Evolutionary conservation across 2,797 vertebrate species (phyloP), one percentile per base, ranked within the genome.

Genomic region (Malurus leucopterus): DNA sequence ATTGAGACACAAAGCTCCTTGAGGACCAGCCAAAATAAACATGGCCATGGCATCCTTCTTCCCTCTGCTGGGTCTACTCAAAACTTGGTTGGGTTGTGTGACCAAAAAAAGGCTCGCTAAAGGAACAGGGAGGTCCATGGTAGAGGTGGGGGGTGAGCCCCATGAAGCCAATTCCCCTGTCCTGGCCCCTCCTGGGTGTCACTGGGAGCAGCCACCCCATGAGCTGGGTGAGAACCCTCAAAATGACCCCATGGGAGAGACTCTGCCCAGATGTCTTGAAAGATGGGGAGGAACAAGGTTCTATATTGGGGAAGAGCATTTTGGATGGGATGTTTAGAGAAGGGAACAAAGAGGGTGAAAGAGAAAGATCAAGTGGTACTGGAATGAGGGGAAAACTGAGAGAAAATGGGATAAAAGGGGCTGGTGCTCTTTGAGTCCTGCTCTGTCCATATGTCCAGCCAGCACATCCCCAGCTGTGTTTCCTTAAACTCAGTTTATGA

Each of bases 141-240:
- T 1, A 9, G 11, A 13, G 4, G 9, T 4, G 2, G 9, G 5
- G 4, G 0, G 9, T 2, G 8, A 64, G 13, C 3, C 7, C 5
- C 16, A 13, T 27, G 12, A 58, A 47, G 5, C 1, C 3, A 3
- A 44, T 19, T 40, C 14, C 4, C 26, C 32, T 40, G 12, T 1
- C 21, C 17, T 51, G 49, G 20, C 6, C 5, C 8, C 5, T 68
- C 11, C 30, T 59, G 44, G 3, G 3, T 38, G 11, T 47, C 46
- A 43, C 11, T 27, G 17, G 26, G 11, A 63, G 12, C 34, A 70
- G 41, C 6, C 11, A 24, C 5, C 2, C 7, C 17, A 53, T 15
- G 30, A 36, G 2, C 22, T 73, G 34, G 19, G 17, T 54, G 61
- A 89, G n/a, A 70, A 3, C 5, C 22, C 43, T 49, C 16, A 49